Conservation (phyloP, 2,113 vertebrate species). For the Silurus meridionalis region DNA sequence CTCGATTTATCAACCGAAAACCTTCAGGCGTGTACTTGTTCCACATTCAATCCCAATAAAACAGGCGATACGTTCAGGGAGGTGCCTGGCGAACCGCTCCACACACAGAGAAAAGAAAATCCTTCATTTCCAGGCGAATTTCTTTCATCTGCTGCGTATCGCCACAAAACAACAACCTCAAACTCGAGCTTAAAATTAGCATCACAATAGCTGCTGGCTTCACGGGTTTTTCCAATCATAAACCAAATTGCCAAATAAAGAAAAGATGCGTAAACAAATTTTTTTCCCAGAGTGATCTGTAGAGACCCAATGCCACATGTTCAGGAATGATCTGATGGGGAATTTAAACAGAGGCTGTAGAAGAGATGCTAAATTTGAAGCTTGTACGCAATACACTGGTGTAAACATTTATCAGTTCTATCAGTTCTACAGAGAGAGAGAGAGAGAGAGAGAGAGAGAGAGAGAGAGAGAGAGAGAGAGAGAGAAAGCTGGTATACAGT, state of each 20-base stretch:
- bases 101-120: neutral
- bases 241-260: slow-evolving; percentile 13
- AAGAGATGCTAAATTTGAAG: neutral
- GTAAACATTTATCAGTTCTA: no score
- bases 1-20: slow-evolving; percentile 19
- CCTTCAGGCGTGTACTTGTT: neutral
- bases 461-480: no score
- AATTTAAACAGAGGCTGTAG: neutral
- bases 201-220: slow-evolving; percentile 32
- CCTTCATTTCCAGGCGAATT: slow-evolving; percentile 8
- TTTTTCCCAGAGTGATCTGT: slow-evolving; percentile 51
- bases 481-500: no score
- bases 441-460: no score
- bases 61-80: neutral
- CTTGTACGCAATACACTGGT: neutral
- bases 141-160: slow-evolving; percentile 9
- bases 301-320: slow-evolving; percentile 58
- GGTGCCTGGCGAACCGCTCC: neutral
- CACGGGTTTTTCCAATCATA: slow-evolving; percentile 42
- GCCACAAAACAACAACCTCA: neutral
- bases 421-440: no score
- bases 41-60: slow-evolving; percentile 14
- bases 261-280: slow-evolving; percentile 30
- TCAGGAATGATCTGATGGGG: slow-evolving; percentile 5
- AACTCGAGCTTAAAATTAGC: slow-evolving; percentile 19